These are phyloP conservation scores for Pimpla rufipes DNA, from an alignment of 2,888 invertebrate species.

Conservation along the genomic window DNA sequence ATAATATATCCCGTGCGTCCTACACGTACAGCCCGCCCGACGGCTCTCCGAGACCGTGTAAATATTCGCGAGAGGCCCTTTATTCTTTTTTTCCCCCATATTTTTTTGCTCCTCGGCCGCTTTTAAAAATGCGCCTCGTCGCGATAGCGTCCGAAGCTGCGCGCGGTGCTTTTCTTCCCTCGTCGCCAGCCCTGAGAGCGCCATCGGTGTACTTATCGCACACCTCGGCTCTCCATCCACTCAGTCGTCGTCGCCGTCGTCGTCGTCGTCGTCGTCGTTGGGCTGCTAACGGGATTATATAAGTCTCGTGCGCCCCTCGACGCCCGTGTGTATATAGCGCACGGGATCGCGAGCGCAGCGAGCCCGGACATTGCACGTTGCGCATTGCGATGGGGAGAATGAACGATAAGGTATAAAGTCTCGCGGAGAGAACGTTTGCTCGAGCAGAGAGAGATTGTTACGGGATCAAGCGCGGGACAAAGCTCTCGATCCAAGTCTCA, in stretches of 20 bases:
- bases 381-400: slow-evolving; percentile 58
- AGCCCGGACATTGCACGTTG: slow-evolving; percentile 57
- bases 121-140: background rate
- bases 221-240: slow-evolving; percentile 44
- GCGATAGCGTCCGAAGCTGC: slow-evolving; percentile 9
- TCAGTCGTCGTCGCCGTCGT: slow-evolving; percentile 26
- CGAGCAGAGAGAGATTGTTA: slow-evolving; percentile 37
- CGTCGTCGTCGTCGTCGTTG: slow-evolving; percentile 54
- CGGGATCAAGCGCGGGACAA: slow-evolving; percentile 57
- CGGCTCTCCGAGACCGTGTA: background rate
- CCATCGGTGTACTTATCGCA: slow-evolving; percentile 52
- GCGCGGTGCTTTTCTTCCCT: slow-evolving; percentile 22
- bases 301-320: slow-evolving; percentile 63
- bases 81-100: background rate
- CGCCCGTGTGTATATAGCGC: slow-evolving; percentile 7
- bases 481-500: slow-evolving; percentile 62
- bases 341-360: background rate
- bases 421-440: slow-evolving; percentile 34
- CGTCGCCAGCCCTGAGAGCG: slow-evolving; percentile 9
- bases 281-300: slow-evolving; percentile 66
- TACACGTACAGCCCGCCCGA: background rate
- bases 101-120: background rate
- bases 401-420: slow-evolving; percentile 66
- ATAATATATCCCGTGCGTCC: slow-evolving; percentile 11
- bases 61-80: slow-evolving; percentile 16